Conservation (phyloP, 2,797 vertebrate genomes). For the Centroberyx gerrardi region DNA sequence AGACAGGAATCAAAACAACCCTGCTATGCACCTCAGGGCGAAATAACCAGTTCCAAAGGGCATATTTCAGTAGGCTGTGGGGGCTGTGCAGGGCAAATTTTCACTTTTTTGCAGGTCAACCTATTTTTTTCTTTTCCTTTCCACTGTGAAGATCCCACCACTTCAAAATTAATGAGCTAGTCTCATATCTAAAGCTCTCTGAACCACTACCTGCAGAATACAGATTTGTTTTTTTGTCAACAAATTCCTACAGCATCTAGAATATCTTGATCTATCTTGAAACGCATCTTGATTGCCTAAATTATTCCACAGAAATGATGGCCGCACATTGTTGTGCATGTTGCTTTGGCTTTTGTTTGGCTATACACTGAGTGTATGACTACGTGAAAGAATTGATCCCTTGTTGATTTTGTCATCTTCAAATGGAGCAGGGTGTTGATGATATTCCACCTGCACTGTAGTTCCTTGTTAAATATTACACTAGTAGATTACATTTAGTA, state of each 20-base stretch:
- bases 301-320: too few species aligned
- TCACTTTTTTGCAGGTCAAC: constrained; percentile 37
- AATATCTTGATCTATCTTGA: background rate
- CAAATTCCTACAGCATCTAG: background rate
- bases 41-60: constrained; percentile 64
- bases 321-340: too few species aligned
- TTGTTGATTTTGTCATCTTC: background rate
- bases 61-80: constrained; percentile 61
- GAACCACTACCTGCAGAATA: constrained; percentile 28
- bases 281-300: background rate
- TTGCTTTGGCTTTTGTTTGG: background rate
- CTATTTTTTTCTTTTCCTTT: background rate
- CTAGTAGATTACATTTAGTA: too few species aligned
- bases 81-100: constrained; percentile 42
- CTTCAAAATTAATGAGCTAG: constrained; percentile 41
- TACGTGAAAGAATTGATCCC: background rate
- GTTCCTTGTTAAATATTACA: background rate
- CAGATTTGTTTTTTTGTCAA: constrained; percentile 40
- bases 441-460: too few species aligned
- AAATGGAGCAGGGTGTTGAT: background rate
- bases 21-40: constrained; percentile 50
- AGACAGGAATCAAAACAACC: constrained; percentile 51
- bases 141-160: constrained; percentile 33
- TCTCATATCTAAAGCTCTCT: constrained; percentile 33
- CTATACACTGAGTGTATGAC: background rate